Conservation (phyloP, 1,140 invertebrate species). For the Riptortus pedestris region DNA sequence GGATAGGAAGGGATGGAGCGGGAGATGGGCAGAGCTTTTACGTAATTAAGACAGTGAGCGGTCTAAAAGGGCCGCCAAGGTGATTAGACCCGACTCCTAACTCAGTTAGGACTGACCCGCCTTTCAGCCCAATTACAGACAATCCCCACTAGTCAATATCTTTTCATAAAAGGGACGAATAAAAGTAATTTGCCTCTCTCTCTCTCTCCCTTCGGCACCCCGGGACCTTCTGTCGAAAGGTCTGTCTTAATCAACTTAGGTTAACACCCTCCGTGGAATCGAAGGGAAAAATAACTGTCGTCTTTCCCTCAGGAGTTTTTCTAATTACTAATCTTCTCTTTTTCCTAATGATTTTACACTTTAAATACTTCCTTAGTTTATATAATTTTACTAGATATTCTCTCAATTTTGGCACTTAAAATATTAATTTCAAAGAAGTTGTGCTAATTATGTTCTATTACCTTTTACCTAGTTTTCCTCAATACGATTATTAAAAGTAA, state of each 20-base stretch:
- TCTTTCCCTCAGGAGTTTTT: neutral
- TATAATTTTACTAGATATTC: too few species aligned
- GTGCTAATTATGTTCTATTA: too few species aligned
- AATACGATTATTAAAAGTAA: too few species aligned
- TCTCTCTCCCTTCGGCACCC: neutral
- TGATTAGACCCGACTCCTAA: neutral
- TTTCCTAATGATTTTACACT: too few species aligned
- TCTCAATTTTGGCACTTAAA: too few species aligned
- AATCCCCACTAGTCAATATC: neutral
- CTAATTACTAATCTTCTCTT: too few species aligned
- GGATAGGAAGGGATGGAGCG: neutral
- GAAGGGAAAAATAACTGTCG: neutral
- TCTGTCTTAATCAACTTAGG: neutral
- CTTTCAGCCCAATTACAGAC: neutral
- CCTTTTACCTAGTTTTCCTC: too few species aligned
- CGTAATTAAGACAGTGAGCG: neutral
- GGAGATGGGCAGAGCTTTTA: neutral
- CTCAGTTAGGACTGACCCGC: neutral
- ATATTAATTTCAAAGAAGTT: too few species aligned
- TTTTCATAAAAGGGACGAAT: neutral
- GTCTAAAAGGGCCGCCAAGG: neutral
- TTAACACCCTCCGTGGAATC: neutral
- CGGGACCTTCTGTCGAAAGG: neutral
- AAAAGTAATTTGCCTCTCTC: neutral
- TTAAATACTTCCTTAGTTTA: too few species aligned